phyloP scores from a whole-genome alignment of 2,888 invertebrate species.

The Cistogaster globosa region DNA sequence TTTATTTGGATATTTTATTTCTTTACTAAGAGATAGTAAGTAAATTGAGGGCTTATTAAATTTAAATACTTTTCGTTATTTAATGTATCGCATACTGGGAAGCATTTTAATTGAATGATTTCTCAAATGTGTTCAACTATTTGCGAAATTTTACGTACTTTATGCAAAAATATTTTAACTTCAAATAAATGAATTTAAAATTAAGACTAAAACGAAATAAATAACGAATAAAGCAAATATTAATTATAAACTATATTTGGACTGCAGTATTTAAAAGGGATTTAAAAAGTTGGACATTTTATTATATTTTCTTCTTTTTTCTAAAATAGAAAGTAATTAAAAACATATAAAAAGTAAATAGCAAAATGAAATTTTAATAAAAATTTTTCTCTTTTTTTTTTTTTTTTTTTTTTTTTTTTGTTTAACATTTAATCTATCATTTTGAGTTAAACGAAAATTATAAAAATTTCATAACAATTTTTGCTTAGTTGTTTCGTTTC shows the following conservation, averaged over 20 bases:
- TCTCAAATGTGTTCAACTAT: neutral
- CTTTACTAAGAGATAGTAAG: neutral
- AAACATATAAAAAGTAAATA: constrained; percentile 51
- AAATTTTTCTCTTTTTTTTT: constrained; percentile 2
- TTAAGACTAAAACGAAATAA: constrained; percentile 4
- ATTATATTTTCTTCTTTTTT: neutral
- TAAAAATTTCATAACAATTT: constrained; percentile 59
- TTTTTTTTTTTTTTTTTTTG: constrained; percentile 19
- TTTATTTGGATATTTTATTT: constrained; percentile 10
- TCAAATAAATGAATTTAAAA: constrained; percentile 32
- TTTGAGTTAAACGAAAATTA: constrained; percentile 52
- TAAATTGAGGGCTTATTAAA: constrained; percentile 5
- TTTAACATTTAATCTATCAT: constrained; percentile 55
- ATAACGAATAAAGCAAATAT: constrained; percentile 29
- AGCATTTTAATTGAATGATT: constrained; percentile 17
- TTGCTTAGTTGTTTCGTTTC: constrained; percentile 24
- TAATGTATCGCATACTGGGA: constrained; percentile 6
- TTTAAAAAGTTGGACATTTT: constrained; percentile 15
- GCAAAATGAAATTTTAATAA: constrained; percentile 49
- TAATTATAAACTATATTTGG: constrained; percentile 20
- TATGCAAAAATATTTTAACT: constrained; percentile 25
- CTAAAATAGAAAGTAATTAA: constrained; percentile 15
- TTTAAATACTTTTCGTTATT: neutral
- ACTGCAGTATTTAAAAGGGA: constrained; percentile 10
- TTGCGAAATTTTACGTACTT: constrained; percentile 3